Evolutionary conservation across 2,113 vertebrate genomes (phyloP).

Genomic region (Carassius gibelio): DNA sequence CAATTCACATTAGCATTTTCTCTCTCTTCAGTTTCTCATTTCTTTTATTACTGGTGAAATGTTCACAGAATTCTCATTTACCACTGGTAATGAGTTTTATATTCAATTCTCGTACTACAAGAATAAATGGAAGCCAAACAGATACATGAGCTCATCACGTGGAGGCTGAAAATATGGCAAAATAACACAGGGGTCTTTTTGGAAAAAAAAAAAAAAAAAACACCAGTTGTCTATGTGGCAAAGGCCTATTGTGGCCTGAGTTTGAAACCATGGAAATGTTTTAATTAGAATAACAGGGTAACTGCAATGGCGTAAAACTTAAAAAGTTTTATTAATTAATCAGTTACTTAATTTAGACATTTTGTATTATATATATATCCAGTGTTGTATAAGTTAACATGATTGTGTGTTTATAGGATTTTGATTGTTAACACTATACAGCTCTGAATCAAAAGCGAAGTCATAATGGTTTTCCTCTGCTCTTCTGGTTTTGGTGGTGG

Average conservation of each 20-base stretch:
- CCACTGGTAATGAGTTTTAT: slow-evolving; percentile 26
- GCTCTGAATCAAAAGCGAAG: neutral
- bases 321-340: too few species aligned
- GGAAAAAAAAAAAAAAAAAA: too few species aligned
- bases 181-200: neutral
- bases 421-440: slow-evolving; percentile 11
- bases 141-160: slow-evolving; percentile 9
- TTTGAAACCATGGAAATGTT: neutral
- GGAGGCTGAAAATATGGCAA: neutral
- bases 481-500: neutral
- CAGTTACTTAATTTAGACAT: too few species aligned
- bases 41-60: slow-evolving; percentile 38
- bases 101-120: neutral
- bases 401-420: neutral
- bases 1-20: slow-evolving; percentile 12
- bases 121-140: slow-evolving; percentile 13
- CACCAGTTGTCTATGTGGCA: neutral
- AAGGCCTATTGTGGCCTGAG: neutral
- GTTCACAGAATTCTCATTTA: slow-evolving; percentile 31
- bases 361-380: neutral
- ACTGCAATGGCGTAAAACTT: too few species aligned
- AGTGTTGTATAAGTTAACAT: neutral
- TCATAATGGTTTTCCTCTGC: neutral
- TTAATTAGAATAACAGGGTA: neutral
- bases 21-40: slow-evolving; percentile 15